Base-by-base conservation (phyloP, 2,888 invertebrate species). In the Eremobia ochroleuca region DNA sequence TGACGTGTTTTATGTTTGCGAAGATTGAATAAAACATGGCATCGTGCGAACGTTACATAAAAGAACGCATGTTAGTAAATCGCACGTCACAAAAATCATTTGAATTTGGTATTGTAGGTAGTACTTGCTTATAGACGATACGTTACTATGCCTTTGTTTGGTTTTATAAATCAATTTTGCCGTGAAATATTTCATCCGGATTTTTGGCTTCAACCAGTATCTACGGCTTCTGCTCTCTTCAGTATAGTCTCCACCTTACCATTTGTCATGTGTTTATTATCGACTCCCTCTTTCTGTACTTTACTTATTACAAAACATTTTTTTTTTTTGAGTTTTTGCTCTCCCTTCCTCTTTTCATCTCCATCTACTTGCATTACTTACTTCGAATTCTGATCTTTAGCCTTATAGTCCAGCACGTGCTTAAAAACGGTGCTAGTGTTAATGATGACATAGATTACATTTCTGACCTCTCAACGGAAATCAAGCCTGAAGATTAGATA, bases 1-100 rank as follows among this genome's bases (percentile, higher is more conserved):
- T 79, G 86, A 86, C 83, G 83, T 61, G 62, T 52, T 49, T 66
- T 64, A 72, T 58, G 31, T 59, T 72, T 46, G 43, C 46, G 69
- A 74, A 55, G 21, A 25, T 58, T 77, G 76, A 85, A 84, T 85
- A 83, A 84, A 67, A 83, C 84, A 84, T 86, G 37, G 46, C 37
- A 43, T 28, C 49, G 59, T 73, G 71, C 55, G 28, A 85, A 61
- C 46, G 65, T 85, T 72, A 77, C 70, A 78, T 86, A 86, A 83
- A 86, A 79, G 28, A 75, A 79, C 78, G 61, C 28, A 61, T 55
- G 52, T 59, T 86, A 37, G 68, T 34, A 55, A 72, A 75, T 79
- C 83, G 31, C 40, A 75, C 86, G 86, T 84, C 86, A 84, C 25
- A 25, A 8, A 49, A 49, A 68, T 72, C 28, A 82, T 85, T 84